Evolutionary conservation across 2,113 vertebrate genomes (phyloP).

Genomic region (Erinaceus europaeus): DNA sequence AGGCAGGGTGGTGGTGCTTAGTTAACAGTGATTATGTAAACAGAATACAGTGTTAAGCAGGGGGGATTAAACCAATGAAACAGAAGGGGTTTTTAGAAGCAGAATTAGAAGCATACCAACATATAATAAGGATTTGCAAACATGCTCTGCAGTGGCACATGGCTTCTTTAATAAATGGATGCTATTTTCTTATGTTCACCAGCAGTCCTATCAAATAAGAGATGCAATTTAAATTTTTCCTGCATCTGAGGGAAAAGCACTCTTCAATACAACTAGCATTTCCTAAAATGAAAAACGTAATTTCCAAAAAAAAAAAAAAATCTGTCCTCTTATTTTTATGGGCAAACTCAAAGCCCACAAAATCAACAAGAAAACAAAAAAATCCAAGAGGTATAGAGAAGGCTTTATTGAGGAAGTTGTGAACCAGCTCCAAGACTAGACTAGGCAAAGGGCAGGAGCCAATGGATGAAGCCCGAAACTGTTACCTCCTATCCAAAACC

Average conservation of each 20-base stretch:
- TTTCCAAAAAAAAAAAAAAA: too few species aligned
- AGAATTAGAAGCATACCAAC: too few species aligned
- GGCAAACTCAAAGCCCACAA: neutral
- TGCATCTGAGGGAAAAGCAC: conserved; percentile 42
- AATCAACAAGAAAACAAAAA: neutral
- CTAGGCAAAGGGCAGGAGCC: neutral
- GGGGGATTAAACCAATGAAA: too few species aligned
- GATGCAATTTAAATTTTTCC: conserved; percentile 67
- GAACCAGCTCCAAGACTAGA: neutral
- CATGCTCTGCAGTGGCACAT: conserved; percentile 28
- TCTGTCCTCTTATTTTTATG: conserved; percentile 32
- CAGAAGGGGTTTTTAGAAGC: too few species aligned
- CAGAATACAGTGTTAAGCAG: too few species aligned
- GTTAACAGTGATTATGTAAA: too few species aligned
- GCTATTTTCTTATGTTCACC: conserved; percentile 64
- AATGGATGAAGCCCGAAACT: neutral
- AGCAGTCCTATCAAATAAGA: conserved; percentile 52
- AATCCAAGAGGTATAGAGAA: conserved; percentile 19
- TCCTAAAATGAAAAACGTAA: conserved; percentile 50
- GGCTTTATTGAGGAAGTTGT: neutral
- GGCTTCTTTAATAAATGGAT: conserved; percentile 69
- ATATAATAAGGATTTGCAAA: conserved; percentile 54
- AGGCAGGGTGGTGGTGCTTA: too few species aligned
- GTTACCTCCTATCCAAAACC: neutral
- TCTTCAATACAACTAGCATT: conserved; percentile 28